A percentile compares a stretch with the other conserved stretches of the same genome.
These are phyloP conservation scores for Urosaurus nigricauda DNA, from an alignment of 2,797 vertebrate species.

Conservation along the genomic window DNA sequence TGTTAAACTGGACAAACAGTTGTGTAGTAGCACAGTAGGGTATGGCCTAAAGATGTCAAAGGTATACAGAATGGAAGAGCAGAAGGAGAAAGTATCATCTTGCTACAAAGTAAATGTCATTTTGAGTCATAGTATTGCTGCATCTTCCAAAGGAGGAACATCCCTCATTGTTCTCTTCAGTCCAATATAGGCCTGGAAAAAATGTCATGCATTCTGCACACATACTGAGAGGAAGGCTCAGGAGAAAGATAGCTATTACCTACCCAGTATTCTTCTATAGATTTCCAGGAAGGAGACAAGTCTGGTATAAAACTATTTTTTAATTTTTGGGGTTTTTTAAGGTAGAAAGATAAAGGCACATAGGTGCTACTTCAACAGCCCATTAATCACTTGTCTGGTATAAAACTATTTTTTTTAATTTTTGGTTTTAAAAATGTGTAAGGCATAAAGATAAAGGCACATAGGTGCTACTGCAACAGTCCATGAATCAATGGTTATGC, in stretches of 20 bases:
- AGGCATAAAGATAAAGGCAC: neutral
- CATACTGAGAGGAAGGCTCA: neutral
- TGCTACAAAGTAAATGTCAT: neutral
- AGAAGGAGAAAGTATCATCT: too few relatives aligned
- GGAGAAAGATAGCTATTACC: neutral
- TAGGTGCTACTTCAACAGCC: neutral
- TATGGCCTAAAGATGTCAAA: neutral
- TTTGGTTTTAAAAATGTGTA: neutral
- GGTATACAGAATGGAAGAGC: neutral
- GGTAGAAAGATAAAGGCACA: neutral
- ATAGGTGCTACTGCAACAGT: neutral
- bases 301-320: neutral
- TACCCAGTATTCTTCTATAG: neutral
- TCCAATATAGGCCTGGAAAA: neutral
- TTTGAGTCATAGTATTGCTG: neutral
- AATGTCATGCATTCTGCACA: neutral
- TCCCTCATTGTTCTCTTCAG: neutral
- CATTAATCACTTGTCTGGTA: neutral
- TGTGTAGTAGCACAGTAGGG: neutral
- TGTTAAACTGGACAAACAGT: constrained; percentile 6
- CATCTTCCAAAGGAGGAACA: neutral
- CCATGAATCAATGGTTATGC: neutral
- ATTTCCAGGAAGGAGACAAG: neutral
- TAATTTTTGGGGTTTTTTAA: neutral
- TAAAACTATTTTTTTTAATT: neutral